phyloP scores from a whole-genome alignment of 2,888 invertebrate genomes.

The Drosophila mulleri region DNA sequence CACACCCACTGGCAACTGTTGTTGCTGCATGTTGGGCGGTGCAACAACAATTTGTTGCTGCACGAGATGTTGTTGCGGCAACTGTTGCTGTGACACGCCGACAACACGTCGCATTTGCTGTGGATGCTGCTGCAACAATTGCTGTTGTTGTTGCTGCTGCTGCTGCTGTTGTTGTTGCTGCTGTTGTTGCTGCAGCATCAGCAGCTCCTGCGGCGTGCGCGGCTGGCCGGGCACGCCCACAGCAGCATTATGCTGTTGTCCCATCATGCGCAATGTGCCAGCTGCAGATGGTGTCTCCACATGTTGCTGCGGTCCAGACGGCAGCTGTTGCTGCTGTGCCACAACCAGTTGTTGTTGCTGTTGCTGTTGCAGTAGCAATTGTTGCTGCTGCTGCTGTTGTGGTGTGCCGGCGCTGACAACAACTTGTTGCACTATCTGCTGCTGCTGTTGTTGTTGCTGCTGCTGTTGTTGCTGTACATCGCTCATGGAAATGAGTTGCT shows the following conservation, averaged over 20 bases:
- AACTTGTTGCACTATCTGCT: constrained; percentile 80
- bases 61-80: constrained; percentile 73
- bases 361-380: constrained; percentile 43
- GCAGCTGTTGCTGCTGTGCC: constrained; percentile 61
- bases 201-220: constrained; percentile 86
- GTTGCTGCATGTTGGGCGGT: constrained; percentile 82
- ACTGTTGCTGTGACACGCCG: constrained; percentile 66
- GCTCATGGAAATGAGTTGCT: constrained; percentile 60
- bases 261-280: constrained; percentile 91
- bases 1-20: constrained; percentile 66
- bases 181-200: constrained; percentile 86
- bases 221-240: constrained; percentile 84
- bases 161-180: constrained; percentile 83
- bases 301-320: constrained; percentile 59
- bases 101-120: constrained; percentile 85
- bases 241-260: constrained; percentile 91
- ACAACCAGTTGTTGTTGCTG: constrained; percentile 57
- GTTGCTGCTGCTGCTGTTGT: constrained; percentile 65
- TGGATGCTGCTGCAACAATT: constrained; percentile 69
- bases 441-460: constrained; percentile 62
- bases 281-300: constrained; percentile 87
- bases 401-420: constrained; percentile 64
- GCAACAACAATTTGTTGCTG: constrained; percentile 78
- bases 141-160: constrained; percentile 84
- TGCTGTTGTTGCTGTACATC: constrained; percentile 66